A percentile compares a stretch with the other conserved stretches of the same genome.
Evolutionary conservation across 2,888 invertebrate species (phyloP).

Genomic region (Cephus pygmeus): DNA sequence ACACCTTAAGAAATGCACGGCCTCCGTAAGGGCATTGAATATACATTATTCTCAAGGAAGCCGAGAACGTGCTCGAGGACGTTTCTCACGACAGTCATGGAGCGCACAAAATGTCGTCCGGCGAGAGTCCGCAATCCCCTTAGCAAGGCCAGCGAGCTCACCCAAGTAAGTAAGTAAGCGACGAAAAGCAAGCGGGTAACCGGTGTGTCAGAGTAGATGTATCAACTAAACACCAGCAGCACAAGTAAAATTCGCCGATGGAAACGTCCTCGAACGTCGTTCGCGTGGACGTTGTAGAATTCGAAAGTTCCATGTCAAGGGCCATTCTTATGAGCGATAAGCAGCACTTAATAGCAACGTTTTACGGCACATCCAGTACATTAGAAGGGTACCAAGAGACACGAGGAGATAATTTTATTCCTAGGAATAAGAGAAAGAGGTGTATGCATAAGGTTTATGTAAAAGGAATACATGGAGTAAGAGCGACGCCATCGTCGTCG

Average conservation of each 20-base stretch:
- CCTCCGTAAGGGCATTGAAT: neutral
- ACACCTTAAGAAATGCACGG: neutral
- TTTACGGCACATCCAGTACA: neutral
- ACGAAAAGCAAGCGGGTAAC: neutral
- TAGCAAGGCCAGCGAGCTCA: neutral
- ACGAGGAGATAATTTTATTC: neutral
- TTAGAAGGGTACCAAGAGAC: neutral
- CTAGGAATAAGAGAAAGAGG: neutral
- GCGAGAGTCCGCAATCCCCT: neutral
- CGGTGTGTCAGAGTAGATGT: neutral
- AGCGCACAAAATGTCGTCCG: neutral
- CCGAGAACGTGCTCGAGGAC: neutral
- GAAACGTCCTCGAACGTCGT: neutral
- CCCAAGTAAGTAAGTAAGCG: neutral
- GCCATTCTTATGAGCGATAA: neutral
- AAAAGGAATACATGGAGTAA: neutral
- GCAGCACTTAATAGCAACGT: neutral
- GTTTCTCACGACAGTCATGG: neutral
- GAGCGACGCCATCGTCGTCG: neutral
- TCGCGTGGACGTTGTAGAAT: neutral
- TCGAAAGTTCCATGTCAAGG: neutral
- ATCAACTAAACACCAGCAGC: neutral
- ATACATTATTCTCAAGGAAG: neutral
- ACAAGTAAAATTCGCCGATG: neutral
- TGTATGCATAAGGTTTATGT: neutral